A percentile compares a stretch with the other conserved stretches of the same genome.
Conservation (phyloP, 1,140 invertebrate genomes). For the Leptinotarsa defecta region DNA sequence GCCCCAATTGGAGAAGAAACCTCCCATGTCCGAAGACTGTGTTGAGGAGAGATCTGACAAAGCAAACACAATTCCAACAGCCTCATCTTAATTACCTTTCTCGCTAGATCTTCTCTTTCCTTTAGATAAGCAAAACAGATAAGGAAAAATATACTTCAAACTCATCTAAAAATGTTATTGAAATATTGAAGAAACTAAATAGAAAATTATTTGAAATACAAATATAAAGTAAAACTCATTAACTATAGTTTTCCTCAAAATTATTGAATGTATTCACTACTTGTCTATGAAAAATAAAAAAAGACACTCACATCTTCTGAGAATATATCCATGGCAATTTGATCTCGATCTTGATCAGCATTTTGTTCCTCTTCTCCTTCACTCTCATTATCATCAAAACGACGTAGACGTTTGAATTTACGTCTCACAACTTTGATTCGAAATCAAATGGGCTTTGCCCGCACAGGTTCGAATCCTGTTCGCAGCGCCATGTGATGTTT, state of each 20-base stretch:
- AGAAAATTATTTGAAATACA: slow-evolving; percentile 8
- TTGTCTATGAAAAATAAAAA: background rate
- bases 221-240: background rate
- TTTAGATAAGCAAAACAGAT: slow-evolving; percentile 30
- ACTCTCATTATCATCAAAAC: slow-evolving; percentile 87
- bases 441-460: too few species aligned
- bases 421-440: slow-evolving; percentile 87
- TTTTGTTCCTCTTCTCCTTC: slow-evolving; percentile 80
- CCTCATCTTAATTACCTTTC: slow-evolving; percentile 28
- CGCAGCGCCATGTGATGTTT: too few species aligned
- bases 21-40: too few species aligned
- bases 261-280: too few species aligned
- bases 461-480: too few species aligned
- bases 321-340: slow-evolving; percentile 89
- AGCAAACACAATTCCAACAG: too few species aligned
- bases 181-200: slow-evolving; percentile 14
- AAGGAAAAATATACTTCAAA: too few species aligned
- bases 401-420: slow-evolving; percentile 86
- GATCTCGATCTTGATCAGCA: slow-evolving; percentile 77
- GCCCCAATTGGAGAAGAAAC: too few species aligned
- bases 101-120: slow-evolving; percentile 37
- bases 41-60: too few species aligned
- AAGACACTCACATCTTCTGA: slow-evolving; percentile 78
- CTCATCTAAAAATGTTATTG: too few species aligned
- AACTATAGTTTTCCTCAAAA: background rate